phyloP scores from a whole-genome alignment of 2,113 vertebrate species.

The Macheiramphus alcinus region DNA sequence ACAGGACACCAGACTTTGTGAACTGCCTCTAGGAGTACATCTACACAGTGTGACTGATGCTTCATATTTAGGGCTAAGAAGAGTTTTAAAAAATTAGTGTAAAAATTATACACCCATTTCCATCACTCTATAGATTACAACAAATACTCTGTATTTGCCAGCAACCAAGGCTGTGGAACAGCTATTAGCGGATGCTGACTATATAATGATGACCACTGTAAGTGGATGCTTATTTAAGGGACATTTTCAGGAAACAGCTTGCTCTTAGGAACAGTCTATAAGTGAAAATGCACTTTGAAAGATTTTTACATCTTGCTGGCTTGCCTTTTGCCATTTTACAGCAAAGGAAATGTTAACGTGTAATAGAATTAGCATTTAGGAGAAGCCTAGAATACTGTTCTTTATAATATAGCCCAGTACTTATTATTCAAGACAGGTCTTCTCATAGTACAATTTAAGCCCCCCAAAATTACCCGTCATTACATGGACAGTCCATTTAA shows the following conservation, averaged over 20 bases:
- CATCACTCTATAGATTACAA: neutral
- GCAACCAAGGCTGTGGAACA: neutral
- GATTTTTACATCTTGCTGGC: constrained; percentile 55
- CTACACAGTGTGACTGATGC: neutral
- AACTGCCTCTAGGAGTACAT: neutral
- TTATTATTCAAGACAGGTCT: constrained; percentile 70
- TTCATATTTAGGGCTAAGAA: neutral
- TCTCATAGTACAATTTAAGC: constrained; percentile 64
- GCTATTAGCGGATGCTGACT: constrained; percentile 36
- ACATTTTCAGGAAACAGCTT: constrained; percentile 41
- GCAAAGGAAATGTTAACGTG: constrained; percentile 60
- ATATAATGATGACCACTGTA: constrained; percentile 25
- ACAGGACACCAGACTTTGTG: neutral
- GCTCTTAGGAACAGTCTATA: constrained; percentile 30
- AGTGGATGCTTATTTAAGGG: constrained; percentile 56
- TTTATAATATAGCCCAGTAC: neutral
- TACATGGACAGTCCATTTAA: constrained; percentile 71
- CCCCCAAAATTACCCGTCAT: constrained; percentile 67
- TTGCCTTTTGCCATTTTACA: constrained; percentile 58
- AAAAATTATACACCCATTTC: neutral
- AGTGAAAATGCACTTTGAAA: constrained; percentile 54
- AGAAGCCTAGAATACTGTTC: constrained; percentile 39
- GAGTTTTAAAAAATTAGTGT: neutral
- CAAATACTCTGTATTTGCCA: constrained; percentile 4
- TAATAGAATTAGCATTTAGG: constrained; percentile 59